phyloP scores from a whole-genome alignment of 2,797 vertebrate genomes.

The Enteromius fasciolatus region DNA sequence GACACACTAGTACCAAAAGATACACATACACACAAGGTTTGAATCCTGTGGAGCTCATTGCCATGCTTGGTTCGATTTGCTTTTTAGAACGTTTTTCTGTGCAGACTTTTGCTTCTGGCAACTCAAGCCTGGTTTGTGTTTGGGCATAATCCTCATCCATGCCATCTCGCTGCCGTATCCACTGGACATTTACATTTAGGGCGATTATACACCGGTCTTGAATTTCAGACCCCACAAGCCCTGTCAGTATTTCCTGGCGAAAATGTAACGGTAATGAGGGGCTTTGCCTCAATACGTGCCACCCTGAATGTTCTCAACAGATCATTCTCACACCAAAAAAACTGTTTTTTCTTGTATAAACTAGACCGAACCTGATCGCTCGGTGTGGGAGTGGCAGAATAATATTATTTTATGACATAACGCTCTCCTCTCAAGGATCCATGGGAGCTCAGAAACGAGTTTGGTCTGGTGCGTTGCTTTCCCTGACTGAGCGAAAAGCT shows the following conservation, averaged over 20 bases:
- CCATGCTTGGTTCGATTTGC: constrained; percentile 33
- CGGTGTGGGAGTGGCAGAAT: constrained; percentile 64
- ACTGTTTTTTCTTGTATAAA: constrained; percentile 31
- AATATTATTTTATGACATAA: constrained; percentile 70
- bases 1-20: neutral
- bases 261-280: constrained; percentile 37
- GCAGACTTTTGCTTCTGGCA: constrained; percentile 4
- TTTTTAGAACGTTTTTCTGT: constrained; percentile 30
- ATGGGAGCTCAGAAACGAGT: constrained; percentile 58
- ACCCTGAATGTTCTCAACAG: constrained; percentile 10
- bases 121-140: constrained; percentile 28
- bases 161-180: neutral
- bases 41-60: constrained; percentile 33
- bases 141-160: neutral
- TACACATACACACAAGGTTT: neutral
- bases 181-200: constrained; percentile 30
- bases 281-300: constrained; percentile 32
- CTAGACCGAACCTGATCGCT: constrained; percentile 61
- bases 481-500: constrained; percentile 52
- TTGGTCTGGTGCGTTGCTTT: constrained; percentile 70
- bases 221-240: constrained; percentile 43
- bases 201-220: neutral
- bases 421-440: constrained; percentile 49
- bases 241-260: constrained; percentile 2
- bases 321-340: constrained; percentile 37